Evolutionary conservation across 2,797 vertebrate genomes (phyloP).

Genomic region (Apodemus agrarius): DNA sequence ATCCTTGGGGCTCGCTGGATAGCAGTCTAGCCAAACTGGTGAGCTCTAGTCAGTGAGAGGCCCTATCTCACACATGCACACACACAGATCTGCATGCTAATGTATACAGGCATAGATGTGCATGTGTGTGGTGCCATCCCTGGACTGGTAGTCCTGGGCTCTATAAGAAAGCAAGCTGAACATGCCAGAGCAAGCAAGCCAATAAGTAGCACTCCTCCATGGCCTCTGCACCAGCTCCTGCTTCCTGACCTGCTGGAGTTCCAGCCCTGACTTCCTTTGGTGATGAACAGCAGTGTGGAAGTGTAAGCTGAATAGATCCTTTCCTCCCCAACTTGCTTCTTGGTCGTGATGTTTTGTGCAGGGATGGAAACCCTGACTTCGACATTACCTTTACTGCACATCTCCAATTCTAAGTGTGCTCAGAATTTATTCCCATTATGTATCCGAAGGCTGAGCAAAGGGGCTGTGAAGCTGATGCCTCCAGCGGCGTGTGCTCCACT

Average conservation of each 20-base stretch:
- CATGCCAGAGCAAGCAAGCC: too few relatives aligned
- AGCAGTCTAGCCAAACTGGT: background rate
- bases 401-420: background rate
- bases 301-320: background rate
- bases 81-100: background rate
- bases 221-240: too few relatives aligned
- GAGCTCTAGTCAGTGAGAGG: background rate
- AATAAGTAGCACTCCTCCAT: too few relatives aligned
- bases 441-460: background rate
- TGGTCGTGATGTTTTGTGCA: background rate
- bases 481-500: accelerated
- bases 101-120: background rate
- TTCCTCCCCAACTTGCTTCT: background rate
- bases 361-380: background rate
- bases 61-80: background rate
- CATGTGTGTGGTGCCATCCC: background rate
- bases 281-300: too few relatives aligned
- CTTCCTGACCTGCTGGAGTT: too few relatives aligned
- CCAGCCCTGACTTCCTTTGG: too few relatives aligned
- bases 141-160: background rate
- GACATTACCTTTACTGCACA: background rate
- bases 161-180: background rate
- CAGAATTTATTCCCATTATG: background rate
- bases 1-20: background rate
- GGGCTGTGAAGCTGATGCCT: background rate